Evolutionary conservation across 2,888 invertebrate genomes (phyloP), one percentile per base, ranked within the genome.

Genomic region (Cheilosia urbana): DNA sequence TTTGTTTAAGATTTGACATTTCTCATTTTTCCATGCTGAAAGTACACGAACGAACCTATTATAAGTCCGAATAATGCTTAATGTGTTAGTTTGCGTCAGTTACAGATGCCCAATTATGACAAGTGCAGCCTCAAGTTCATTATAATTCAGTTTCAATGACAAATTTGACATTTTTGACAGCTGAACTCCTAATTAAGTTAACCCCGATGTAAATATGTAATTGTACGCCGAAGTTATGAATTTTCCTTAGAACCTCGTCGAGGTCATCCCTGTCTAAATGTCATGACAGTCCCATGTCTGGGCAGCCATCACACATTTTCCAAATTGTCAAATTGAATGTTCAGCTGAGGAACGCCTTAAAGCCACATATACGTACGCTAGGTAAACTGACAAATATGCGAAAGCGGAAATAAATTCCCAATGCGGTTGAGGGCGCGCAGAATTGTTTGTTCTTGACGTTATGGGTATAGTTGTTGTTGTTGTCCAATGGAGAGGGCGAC

Each of bases 351-450:
- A 53, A 40, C 66, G 40, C 40, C 66, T 66, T 57, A 30, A 15
- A 51, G 45, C 34, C 34, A 47, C 34, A 21, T 21, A 51, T 21
- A 47, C 34, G 15, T 21, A 51, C 21, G 57, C 30, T 40, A 37
- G 55, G 55, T 9, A 37, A 42, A 40, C 66, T 79, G 73, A 79
- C 83, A 79, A 80, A 84, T 85, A 85, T 85, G 80, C 76, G 76
- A 75, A 80, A 85, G 76, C 84, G 84, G 84, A 85, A 85, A 85
- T 76, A 76, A 71, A 75, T 76, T 80, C 73, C 79, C 55, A 79
- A 79, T 73, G 78, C 68, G 72, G 79, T 84, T 84, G 73, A 79
- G 83, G 73, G 79, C 79, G 83, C 68, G 55, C 62, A 49, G 45
- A 62, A 80, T 80, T 76, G 53, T 75, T 80, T 80, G 80, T 80